Evolutionary conservation across 2,113 vertebrate genomes (phyloP), one percentile per base, ranked within the genome.

Genomic region (Rallus limicola): DNA sequence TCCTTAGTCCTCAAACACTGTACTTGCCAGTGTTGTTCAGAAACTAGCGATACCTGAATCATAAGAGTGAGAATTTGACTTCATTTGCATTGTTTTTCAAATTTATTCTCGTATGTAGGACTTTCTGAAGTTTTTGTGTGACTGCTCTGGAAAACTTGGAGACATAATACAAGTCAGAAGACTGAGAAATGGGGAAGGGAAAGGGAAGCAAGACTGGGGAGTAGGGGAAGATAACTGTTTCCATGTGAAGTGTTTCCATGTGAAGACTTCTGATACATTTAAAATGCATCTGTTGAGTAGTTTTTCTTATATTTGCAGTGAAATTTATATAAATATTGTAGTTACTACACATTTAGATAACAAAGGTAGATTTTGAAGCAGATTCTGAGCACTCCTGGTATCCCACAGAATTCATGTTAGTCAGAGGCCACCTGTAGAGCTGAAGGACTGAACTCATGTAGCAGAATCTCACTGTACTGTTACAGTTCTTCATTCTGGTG

Each of bases 231-330:
- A 31, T 31, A 44, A 12, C 13, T 26, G 5, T 72, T 92, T 56
- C 5, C 3, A 0, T 76, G 17, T 33, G 24, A 82, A 56, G 4
- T 19, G 9, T 72, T 92, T 56, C 5, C 3, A 0, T 76, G 17
- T 33, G 24, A 82, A 56, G 4, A 42, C 5, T 18, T 4, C 14
- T 19, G 18, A 46, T 46, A 19, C 44, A 19, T 46, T 46, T 46
- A 19, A 46, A 46, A 1, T 59, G 2, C 84, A 13, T 74, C n/a
- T 74, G 3, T 26, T 8, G 50, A 72, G 14, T 76, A 88, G 80
- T 34, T 40, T 82, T 65, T 85, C 11, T 11, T 63, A 44, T 1
- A 3, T 88, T 80, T 76, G 12, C 16, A 31, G 5, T 62, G 36
- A 85, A 88, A 38, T 42, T 38, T 53, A 34, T 71, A 11, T 19